phyloP scores from a whole-genome alignment of 2,888 invertebrate genomes.

The Eugnorisma glareosa region DNA sequence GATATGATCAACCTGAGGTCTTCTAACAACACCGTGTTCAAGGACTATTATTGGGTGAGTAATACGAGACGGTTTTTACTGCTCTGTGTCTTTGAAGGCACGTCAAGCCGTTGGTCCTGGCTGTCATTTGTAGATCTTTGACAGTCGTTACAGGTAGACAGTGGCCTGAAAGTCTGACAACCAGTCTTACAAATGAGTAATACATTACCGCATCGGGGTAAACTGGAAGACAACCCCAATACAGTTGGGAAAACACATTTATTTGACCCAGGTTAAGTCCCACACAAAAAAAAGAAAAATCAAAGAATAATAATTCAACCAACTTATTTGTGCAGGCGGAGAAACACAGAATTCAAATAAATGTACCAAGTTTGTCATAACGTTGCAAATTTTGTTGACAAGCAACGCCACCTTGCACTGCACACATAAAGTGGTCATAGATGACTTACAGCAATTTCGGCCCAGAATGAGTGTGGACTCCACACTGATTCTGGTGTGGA shows the following conservation, averaged over 20 bases:
- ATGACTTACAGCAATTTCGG: background rate
- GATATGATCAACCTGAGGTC: slow-evolving; percentile 88
- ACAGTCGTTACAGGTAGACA: background rate
- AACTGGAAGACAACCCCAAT: background rate
- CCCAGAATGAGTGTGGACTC: background rate
- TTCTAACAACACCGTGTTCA: slow-evolving; percentile 89
- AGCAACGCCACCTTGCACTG: too few relatives aligned
- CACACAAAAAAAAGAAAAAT: background rate
- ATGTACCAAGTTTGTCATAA: too few relatives aligned
- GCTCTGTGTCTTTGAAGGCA: background rate
- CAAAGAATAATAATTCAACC: too few relatives aligned
- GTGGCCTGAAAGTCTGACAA: background rate
- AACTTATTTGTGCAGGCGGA: too few relatives aligned
- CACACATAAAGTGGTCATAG: background rate
- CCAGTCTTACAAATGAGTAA: background rate
- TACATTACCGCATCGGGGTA: background rate
- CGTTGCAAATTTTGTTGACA: too few relatives aligned
- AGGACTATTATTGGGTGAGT: slow-evolving; percentile 91
- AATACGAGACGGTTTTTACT: background rate
- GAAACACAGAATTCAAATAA: too few relatives aligned
- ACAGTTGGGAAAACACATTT: background rate
- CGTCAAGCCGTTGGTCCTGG: background rate
- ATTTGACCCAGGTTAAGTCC: too few relatives aligned
- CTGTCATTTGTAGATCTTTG: background rate
- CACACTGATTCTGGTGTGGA: too few relatives aligned